Conservation (phyloP, 2,797 vertebrate species). For the Oreortyx pictus region DNA sequence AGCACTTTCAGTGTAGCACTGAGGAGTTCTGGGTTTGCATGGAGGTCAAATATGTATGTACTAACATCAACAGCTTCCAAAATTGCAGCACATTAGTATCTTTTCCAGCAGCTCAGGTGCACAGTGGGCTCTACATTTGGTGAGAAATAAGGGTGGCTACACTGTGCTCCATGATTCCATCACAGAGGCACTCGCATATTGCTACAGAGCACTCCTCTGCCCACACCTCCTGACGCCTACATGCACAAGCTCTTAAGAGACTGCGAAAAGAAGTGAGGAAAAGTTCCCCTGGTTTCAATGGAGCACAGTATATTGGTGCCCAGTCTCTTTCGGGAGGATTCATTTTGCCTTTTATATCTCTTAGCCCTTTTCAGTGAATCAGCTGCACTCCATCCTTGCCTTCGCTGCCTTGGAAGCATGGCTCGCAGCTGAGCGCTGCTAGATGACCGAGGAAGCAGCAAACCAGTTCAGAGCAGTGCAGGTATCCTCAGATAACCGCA, state of each 20-base stretch:
- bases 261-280: not conserved
- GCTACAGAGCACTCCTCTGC: not conserved
- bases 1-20: not conserved
- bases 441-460: not conserved
- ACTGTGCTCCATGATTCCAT: not conserved
- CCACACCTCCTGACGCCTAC: not conserved
- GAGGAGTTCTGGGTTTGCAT: not conserved
- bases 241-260: not conserved
- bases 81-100: not conserved
- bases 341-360: conserved; percentile 7
- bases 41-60: not conserved
- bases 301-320: not conserved
- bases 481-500: not conserved
- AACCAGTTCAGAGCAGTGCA: not conserved
- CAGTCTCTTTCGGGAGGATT: not conserved
- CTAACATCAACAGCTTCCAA: not conserved
- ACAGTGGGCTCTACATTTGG: fast-evolving
- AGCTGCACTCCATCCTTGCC: not conserved
- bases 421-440: not conserved
- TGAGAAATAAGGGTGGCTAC: not conserved
- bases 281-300: not conserved
- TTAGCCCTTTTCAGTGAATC: not conserved
- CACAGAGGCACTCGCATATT: not conserved
- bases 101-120: not conserved
- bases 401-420: not conserved